Evolutionary conservation across 2,113 vertebrate species (phyloP).

Genomic region (Recurvirostra avosetta): DNA sequence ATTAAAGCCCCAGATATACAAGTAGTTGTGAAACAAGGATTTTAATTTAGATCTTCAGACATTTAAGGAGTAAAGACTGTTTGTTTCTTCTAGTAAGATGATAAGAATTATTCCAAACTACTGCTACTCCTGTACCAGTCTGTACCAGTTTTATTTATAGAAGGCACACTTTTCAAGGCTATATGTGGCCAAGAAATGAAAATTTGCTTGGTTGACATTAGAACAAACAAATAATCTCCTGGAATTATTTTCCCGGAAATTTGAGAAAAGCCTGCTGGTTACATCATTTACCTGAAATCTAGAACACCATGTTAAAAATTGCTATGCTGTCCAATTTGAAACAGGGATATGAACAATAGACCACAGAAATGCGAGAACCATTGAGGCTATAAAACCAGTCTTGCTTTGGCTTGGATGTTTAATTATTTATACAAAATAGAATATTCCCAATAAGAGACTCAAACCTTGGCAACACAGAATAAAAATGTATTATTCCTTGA

Average conservation of each 20-base stretch:
- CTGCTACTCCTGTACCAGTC: background rate
- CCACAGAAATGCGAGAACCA: background rate
- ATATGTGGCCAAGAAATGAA: background rate
- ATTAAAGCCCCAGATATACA: background rate
- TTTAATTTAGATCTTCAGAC: background rate
- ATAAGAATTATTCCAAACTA: background rate
- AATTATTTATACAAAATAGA: slow-evolving; percentile 21
- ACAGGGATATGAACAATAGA: background rate
- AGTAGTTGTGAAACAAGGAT: background rate
- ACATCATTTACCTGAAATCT: slow-evolving; percentile 5
- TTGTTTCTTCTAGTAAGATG: background rate
- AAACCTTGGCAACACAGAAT: background rate
- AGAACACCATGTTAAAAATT: background rate
- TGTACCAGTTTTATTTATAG: background rate
- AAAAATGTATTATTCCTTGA: background rate
- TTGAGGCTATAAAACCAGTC: background rate
- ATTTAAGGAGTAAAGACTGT: background rate
- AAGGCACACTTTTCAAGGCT: background rate
- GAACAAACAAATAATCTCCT: background rate
- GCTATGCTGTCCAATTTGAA: background rate
- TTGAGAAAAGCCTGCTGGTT: background rate
- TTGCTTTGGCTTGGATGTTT: background rate
- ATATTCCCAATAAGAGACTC: background rate
- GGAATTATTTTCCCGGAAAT: background rate
- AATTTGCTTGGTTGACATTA: background rate